Evolutionary conservation across 2,797 vertebrate species (phyloP), one percentile per base, ranked within the genome.

Genomic region (Sebastes ruberrimus): DNA sequence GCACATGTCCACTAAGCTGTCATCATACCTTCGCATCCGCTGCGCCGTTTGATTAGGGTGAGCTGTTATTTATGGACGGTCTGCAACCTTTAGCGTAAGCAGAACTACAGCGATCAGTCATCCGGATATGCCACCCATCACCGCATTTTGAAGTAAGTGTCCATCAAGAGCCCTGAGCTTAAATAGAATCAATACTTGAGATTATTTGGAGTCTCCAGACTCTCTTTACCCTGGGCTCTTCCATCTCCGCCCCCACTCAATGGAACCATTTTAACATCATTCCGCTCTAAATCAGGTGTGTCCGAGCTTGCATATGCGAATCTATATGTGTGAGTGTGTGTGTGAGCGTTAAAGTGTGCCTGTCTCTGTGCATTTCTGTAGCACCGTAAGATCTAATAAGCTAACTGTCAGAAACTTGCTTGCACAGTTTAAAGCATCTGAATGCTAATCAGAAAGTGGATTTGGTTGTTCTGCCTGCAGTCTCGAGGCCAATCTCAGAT

Each of bases 171-270:
- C 86, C 82, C 61, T 49, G 27, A 89, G 85, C 84, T 91, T 74
- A 83, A 93, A 87, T 32, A 76, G 66, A 88, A 95, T 96, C 95
- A 84, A 96, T 95, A 94, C 82, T 74, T 61, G 71, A 92, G 93
- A 95, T 95, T 92, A 94, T 95, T 93, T 89, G 88, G 69, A 84
- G 88, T 88, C 91, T 86, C 75, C 71, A 87, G 84, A 92, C 89
- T 88, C 84, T 89, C 89, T 89, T 95, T 87, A 92, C 89, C 88
- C 83, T 86, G 64, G 87, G 79, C 91, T 93, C 83, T 88, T 94
- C 91, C 84, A 84, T 94, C 93, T 92, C 90, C 77, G 23, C 81
- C 79, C 46, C 76, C 76, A 81, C 79, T 90, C 91, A 56, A 81
- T 84, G 70, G 89, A 90, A 85, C 90, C 68, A 82, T 84, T 89